Base-by-base conservation (phyloP, 1,140 invertebrate species). In the Aplysia californica region DNA sequence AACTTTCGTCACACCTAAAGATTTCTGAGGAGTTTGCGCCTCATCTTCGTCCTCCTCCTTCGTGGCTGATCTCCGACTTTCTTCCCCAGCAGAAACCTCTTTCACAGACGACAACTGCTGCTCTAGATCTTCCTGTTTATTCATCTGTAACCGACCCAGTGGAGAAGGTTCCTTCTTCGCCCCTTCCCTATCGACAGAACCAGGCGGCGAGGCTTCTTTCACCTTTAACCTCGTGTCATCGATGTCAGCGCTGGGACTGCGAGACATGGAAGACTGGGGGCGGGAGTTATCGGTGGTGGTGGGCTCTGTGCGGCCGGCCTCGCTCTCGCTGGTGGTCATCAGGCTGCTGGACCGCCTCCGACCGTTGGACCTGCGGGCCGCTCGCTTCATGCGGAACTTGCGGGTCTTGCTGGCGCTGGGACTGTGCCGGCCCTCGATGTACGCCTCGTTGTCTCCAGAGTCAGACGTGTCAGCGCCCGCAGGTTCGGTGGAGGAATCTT, bases 381-480 rank as follows among this genome's bases (percentile, higher is more conserved):
- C 38, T 18, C 58, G 0, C 41, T 50, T 75, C 29, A 75, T n/a
- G 0, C 35, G 2, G 26, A 39, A 56, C 39, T 75, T 75, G 2
- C 26, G 6, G 31, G 38, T 38, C 23, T 55, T 66, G 6, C 21
- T 20, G 10, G 38, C 56, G 29, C 59, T 50, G 26, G 72, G 61
- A 41, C 39, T 66, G 23, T 44, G 38, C 23, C 61, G 18, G 39
- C 72, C 72, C 29, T 75, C 72, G 29, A 66, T 36, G 41, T 50
- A 66, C 18, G 26, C 41, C 26, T 74, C 55, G 50, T 71, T 41
- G 5, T 75, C 67, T 20, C 59, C 76, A 26, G 76, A 78, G 23
- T 65, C 58, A 33, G 73, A 70, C n/a, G 36, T 23, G 18, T 39
- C 67, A 50, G 33, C 41, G 23, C 18, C 10, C 23, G 23, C 3